phyloP scores from a whole-genome alignment of 2,888 invertebrate species.

The Deilephila elpenor region DNA sequence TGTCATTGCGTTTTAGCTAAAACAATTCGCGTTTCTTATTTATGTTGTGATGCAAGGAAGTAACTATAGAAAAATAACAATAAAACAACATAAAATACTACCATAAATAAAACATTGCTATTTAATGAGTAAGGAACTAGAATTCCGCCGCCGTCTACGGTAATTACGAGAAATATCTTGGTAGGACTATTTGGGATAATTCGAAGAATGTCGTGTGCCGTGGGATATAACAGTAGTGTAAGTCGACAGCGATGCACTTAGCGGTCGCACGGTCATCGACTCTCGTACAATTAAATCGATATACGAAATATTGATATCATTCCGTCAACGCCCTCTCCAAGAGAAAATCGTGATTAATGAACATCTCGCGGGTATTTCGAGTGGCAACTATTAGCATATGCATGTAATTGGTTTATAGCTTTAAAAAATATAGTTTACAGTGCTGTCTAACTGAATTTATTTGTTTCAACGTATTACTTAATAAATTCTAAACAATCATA shows the following conservation, averaged over 20 bases:
- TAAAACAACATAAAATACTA: neutral
- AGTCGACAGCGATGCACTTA: slow-evolving; percentile 48
- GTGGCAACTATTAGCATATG: neutral
- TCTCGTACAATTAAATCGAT: slow-evolving; percentile 69
- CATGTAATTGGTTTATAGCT: neutral
- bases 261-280: slow-evolving; percentile 76
- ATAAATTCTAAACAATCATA: no score
- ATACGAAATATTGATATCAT: slow-evolving; percentile 15
- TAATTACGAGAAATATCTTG: slow-evolving; percentile 1
- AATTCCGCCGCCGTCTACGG: neutral
- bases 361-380: neutral
- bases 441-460: no score
- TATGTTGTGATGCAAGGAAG: neutral
- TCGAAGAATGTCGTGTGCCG: slow-evolving; percentile 27
- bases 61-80: neutral
- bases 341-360: slow-evolving; percentile 17
- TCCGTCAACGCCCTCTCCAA: slow-evolving; percentile 17
- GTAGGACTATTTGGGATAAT: slow-evolving; percentile 29
- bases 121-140: neutral
- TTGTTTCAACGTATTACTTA: no score
- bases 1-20: slow-evolving; percentile 11
- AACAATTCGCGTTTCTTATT: no score
- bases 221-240: slow-evolving; percentile 5
- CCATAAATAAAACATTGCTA: neutral
- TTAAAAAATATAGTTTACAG: no score